Conservation (phyloP, 2,888 invertebrate genomes). For the Odontomyia ornata region DNA sequence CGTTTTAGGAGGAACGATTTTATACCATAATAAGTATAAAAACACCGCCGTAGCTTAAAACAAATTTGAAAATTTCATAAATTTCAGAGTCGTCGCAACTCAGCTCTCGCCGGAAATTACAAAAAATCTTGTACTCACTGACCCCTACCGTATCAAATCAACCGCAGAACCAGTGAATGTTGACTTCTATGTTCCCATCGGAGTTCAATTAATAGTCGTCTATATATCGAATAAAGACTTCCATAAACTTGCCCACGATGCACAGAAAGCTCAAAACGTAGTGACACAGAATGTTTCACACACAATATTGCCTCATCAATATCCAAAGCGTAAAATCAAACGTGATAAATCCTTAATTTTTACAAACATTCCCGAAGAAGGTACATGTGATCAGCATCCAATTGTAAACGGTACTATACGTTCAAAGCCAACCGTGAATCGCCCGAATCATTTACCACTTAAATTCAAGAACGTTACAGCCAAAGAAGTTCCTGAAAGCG, state of each 20-base stretch:
- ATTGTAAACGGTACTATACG: slow-evolving; percentile 50
- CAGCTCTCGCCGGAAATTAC: slow-evolving; percentile 79
- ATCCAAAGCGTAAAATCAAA: slow-evolving; percentile 70
- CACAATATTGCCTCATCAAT: slow-evolving; percentile 56
- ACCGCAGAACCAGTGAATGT: slow-evolving; percentile 76
- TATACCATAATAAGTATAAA: slow-evolving; percentile 87
- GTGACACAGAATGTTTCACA: slow-evolving; percentile 57
- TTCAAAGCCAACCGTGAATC: slow-evolving; percentile 53
- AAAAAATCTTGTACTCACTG: slow-evolving; percentile 81
- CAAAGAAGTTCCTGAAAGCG: slow-evolving; percentile 62
- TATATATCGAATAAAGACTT: slow-evolving; percentile 76
- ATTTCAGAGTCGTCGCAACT: slow-evolving; percentile 78
- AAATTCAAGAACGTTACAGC: slow-evolving; percentile 65
- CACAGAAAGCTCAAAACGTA: slow-evolving; percentile 63
- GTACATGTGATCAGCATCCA: slow-evolving; percentile 55
- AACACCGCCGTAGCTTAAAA: slow-evolving; percentile 43
- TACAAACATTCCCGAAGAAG: slow-evolving; percentile 85
- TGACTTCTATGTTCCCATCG: slow-evolving; percentile 79
- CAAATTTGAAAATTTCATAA: too few species aligned
- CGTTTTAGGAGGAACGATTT: slow-evolving; percentile 83
- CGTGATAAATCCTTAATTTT: slow-evolving; percentile 82
- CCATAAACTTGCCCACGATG: slow-evolving; percentile 65
- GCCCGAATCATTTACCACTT: slow-evolving; percentile 70
- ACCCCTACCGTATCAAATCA: slow-evolving; percentile 84
- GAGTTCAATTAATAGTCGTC: slow-evolving; percentile 81